These are phyloP conservation scores for Orchesellides sinensis DNA, from an alignment of 2,888 invertebrate genomes.

Conservation along the genomic window DNA sequence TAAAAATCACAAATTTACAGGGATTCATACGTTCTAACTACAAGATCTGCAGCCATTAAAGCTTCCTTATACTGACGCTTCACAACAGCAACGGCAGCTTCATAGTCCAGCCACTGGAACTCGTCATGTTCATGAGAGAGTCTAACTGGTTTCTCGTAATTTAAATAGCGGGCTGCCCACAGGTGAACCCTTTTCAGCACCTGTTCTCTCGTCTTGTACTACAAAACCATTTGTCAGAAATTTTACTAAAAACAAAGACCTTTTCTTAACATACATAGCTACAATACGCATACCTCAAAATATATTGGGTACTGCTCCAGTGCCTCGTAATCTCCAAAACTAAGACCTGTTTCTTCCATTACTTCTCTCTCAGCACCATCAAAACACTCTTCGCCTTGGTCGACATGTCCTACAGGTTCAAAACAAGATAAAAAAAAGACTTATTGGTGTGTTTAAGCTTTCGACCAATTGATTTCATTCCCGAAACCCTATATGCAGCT, in stretches of 20 bases:
- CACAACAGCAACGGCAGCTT: conserved; percentile 17
- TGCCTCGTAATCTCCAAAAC: conserved; percentile 33
- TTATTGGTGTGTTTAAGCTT: background rate
- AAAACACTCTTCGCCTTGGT: conserved; percentile 23
- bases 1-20: too few relatives aligned
- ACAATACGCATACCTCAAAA: conserved; percentile 35
- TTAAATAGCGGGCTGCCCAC: conserved; percentile 43
- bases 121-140: conserved; percentile 46
- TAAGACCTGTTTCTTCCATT: conserved; percentile 31
- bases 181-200: conserved; percentile 37
- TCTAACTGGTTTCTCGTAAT: conserved; percentile 24
- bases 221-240: background rate
- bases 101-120: conserved; percentile 47
- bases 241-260: background rate
- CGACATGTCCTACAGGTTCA: conserved; percentile 30
- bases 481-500: too few relatives aligned
- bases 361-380: conserved; percentile 29
- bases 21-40: conserved; percentile 47
- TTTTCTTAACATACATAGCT: background rate
- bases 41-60: conserved; percentile 48
- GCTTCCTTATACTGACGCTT: conserved; percentile 52
- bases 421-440: background rate
- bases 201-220: conserved; percentile 36
- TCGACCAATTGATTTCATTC: background rate
- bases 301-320: conserved; percentile 44